Percentiles rank a stretch among this genome's conserved stretches.
These are phyloP conservation scores for Macroglossus sobrinus DNA, from an alignment of 2,113 vertebrate genomes.

Conservation along the genomic window DNA sequence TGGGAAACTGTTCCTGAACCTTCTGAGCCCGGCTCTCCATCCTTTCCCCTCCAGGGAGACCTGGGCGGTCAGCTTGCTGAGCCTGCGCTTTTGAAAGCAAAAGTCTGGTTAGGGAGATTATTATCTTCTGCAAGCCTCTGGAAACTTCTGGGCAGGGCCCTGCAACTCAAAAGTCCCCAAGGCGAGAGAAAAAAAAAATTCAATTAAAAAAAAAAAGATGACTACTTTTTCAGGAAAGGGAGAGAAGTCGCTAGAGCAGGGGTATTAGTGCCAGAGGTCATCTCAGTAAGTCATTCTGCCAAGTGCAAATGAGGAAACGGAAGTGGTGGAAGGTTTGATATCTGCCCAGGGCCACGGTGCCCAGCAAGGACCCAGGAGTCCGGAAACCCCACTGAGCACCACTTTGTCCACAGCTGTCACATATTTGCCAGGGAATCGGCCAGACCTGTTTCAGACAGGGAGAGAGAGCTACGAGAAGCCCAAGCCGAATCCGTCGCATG, in stretches of 20 bases:
- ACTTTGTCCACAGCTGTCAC: fast-evolving
- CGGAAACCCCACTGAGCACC: fast-evolving
- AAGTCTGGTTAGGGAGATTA: background rate
- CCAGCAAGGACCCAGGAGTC: too few species aligned
- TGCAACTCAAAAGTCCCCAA: background rate
- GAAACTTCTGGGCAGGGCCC: background rate
- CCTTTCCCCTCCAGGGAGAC: background rate
- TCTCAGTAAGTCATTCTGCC: background rate
- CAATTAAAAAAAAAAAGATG: background rate
- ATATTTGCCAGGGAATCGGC: background rate
- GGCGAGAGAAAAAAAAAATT: background rate
- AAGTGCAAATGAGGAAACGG: background rate
- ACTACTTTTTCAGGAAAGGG: background rate
- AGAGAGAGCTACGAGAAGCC: background rate
- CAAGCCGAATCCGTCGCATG: background rate
- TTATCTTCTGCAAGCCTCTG: background rate
- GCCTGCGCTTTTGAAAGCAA: background rate
- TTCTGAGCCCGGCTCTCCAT: background rate
- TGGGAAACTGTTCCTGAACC: background rate
- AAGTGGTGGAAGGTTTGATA: background rate
- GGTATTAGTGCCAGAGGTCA: background rate
- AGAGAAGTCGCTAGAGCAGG: background rate
- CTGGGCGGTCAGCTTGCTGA: background rate
- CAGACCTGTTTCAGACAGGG: background rate
- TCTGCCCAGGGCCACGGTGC: background rate